Conservation (phyloP, 92 coral and sea anemone genomes). For the Zoanthus sociatus region DNA sequence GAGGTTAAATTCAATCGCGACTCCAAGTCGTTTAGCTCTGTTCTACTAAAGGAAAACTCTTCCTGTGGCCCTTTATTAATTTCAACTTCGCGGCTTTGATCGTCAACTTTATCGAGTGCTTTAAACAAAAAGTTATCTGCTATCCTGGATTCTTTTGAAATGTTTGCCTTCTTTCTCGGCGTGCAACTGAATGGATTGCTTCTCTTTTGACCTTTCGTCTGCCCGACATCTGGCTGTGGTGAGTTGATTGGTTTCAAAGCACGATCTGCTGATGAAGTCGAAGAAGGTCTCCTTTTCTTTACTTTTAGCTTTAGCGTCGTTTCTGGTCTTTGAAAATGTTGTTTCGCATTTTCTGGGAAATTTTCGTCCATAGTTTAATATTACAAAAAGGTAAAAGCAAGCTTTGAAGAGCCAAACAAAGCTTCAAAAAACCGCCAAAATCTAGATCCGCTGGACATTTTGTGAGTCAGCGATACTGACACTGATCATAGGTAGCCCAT, state of each 20-base stretch:
- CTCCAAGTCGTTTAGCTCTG: background rate
- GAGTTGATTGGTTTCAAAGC: constrained; percentile 75
- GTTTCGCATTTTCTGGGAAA: background rate
- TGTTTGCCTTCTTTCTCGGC: constrained; percentile 75
- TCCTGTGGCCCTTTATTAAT: constrained; percentile 12
- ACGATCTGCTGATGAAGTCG: constrained; percentile 50
- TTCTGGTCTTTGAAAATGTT: constrained; percentile 58
- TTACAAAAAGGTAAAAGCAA: background rate
- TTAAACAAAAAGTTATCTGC: constrained; percentile 72
- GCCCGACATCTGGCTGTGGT: constrained; percentile 61
- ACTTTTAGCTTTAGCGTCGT: constrained; percentile 80
- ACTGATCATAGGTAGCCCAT: background rate
- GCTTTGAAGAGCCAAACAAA: background rate
- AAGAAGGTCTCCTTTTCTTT: constrained; percentile 66
- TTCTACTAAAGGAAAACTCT: background rate
- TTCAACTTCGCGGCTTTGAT: constrained; percentile 7
- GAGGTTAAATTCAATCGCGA: background rate
- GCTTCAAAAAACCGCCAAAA: constrained; percentile 45
- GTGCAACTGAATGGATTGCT: constrained; percentile 91
- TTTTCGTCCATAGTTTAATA: constrained; percentile 9
- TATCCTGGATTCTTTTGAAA: constrained; percentile 38
- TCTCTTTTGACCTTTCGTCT: constrained; percentile 68
- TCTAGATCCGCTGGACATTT: background rate
- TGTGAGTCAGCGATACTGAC: background rate
- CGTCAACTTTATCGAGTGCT: constrained; percentile 71